These are phyloP conservation scores for Octomys mimax DNA, from an alignment of 2,797 vertebrate species.

Conservation along the genomic window DNA sequence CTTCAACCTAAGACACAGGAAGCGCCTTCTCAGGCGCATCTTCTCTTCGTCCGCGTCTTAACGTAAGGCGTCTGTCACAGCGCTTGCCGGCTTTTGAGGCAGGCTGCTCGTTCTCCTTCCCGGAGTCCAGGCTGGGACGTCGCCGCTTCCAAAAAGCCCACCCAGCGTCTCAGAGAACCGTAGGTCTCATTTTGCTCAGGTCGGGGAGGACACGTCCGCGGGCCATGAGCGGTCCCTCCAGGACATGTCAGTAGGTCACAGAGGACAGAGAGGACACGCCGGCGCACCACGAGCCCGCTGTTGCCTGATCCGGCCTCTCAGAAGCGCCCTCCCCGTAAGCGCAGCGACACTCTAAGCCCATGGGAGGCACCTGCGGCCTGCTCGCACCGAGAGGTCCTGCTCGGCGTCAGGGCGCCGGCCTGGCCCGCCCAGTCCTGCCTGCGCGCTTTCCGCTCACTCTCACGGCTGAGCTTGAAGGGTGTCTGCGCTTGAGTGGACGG, in stretches of 20 bases:
- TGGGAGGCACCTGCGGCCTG: neutral
- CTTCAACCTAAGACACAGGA: neutral
- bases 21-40: neutral
- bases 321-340: neutral
- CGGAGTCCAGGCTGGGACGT: no score
- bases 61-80: neutral
- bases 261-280: no score
- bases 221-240: neutral
- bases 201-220: no score
- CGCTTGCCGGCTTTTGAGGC: neutral
- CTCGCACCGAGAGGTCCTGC: neutral
- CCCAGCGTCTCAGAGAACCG: neutral
- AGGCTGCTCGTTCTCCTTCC: no score
- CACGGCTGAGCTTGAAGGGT: neutral
- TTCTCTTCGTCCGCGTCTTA: neutral
- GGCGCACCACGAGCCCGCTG: no score
- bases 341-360: neutral
- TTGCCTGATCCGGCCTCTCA: neutral
- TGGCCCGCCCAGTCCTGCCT: neutral
- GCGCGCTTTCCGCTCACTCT: neutral
- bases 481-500: neutral
- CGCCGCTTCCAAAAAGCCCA: no score
- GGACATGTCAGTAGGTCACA: neutral
- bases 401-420: no score
- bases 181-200: neutral